A percentile compares a stretch with the other conserved stretches of the same genome.
Evolutionary conservation across 2,888 invertebrate genomes (phyloP).

Genomic region (Theodoxus fluviatilis): DNA sequence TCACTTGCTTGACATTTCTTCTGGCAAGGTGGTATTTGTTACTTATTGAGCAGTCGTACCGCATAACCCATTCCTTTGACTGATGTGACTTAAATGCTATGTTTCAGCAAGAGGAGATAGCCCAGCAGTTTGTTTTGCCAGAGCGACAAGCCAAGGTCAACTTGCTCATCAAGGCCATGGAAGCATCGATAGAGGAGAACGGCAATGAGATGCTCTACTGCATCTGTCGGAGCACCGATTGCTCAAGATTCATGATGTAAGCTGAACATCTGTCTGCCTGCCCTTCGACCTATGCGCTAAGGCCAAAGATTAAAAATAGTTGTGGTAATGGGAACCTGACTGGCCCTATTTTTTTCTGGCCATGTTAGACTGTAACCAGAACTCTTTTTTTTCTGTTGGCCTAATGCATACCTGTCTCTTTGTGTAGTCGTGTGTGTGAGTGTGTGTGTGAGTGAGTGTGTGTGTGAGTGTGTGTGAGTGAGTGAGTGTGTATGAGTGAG

Average conservation of each 20-base stretch:
- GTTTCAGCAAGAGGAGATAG: constrained; percentile 43
- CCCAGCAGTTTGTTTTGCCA: constrained; percentile 47
- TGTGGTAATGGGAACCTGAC: no score
- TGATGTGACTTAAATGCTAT: no score
- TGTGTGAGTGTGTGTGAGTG: constrained; percentile 6
- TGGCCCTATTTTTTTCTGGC: no score
- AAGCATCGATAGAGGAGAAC: constrained; percentile 36
- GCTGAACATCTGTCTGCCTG: constrained; percentile 48
- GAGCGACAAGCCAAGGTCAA: constrained; percentile 57
- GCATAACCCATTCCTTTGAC: no score
- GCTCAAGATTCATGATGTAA: constrained; percentile 95
- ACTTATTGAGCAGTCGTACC: no score
- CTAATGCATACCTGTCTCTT: background rate
- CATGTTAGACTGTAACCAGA: no score
- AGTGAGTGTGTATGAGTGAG: background rate
- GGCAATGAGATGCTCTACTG: constrained; percentile 73
- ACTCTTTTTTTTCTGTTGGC: background rate
- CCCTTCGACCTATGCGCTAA: background rate
- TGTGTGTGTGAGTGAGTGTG: background rate
- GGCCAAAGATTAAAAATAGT: no score
- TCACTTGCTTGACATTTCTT: no score
- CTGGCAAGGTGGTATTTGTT: no score
- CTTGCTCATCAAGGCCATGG: constrained; percentile 52
- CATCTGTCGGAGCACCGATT: constrained; percentile 91
- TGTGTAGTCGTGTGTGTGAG: background rate